phyloP scores from a whole-genome alignment of 2,113 vertebrate genomes.

The Zapornia atra region DNA sequence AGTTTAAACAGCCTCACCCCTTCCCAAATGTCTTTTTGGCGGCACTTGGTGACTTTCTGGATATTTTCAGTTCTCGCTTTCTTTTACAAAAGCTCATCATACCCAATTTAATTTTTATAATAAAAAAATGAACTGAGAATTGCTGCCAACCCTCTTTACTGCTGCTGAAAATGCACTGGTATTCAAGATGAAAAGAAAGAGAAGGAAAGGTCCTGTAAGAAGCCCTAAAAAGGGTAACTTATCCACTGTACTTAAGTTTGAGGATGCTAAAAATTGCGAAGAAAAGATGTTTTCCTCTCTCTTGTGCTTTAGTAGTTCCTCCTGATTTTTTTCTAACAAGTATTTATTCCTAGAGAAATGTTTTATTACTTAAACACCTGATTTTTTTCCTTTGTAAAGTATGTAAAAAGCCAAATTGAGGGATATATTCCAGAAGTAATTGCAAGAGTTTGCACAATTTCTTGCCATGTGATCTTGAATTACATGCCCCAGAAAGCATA shows the following conservation, averaged over 20 bases:
- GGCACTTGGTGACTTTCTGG: slow-evolving; percentile 52
- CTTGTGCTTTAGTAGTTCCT: background rate
- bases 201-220: background rate
- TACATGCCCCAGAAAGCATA: slow-evolving; percentile 22
- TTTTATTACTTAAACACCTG: background rate
- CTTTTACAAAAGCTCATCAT: slow-evolving; percentile 53
- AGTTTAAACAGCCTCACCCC: slow-evolving; percentile 58
- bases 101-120: slow-evolving; percentile 49
- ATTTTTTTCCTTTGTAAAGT: background rate
- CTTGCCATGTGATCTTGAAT: slow-evolving; percentile 17
- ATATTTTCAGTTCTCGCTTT: slow-evolving; percentile 62
- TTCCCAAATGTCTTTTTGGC: slow-evolving; percentile 65
- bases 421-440: background rate
- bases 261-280: background rate
- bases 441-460: background rate
- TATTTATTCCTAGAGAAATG: background rate
- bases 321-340: background rate
- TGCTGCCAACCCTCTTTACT: slow-evolving; percentile 8
- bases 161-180: slow-evolving; percentile 20
- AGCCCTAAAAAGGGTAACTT: background rate
- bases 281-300: background rate
- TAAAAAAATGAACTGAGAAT: slow-evolving; percentile 41
- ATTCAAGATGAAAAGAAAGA: slow-evolving; percentile 5
- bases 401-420: background rate
- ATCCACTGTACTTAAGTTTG: background rate